Base-by-base conservation (phyloP, 2,113 vertebrate species). In the Otolemur garnettii region DNA sequence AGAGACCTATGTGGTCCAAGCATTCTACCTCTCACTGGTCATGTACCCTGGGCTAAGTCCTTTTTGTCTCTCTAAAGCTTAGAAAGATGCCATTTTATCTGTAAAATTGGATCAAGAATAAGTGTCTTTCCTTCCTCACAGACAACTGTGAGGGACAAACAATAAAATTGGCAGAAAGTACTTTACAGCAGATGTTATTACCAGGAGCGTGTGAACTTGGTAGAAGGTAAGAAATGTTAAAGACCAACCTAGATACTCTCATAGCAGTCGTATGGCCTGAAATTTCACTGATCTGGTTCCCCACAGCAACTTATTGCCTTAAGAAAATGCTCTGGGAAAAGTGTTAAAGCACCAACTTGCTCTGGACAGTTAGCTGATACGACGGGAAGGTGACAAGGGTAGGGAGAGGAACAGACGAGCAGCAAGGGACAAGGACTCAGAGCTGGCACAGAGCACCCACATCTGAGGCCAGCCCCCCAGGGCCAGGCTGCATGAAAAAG, bases 61-160 rank as follows among this genome's bases (percentile, higher is more conserved):
- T 53, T 9, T 2, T 18, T 19, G 60, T 68, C 50, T 79, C 22
- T 38, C 50, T 50, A n/a, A 66, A 96, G 50, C 18, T 87, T 50
- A 53, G 33, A 4, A 6, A 62, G 60, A 62, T 74, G 45, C 28
- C 60, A 64, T 28, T 64, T 93, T n/a, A 55, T 68, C 62, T 87
- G 30, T 60, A 53, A 89, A 96, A 87, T 33, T 22, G 71, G 75
- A 83, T 74, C n/a, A 79, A 91, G 93, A 24, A 55, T 55, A 79
- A 11, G 50, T 18, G 10, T 6, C 42, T 66, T 38, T 35, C 35
- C 59, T 74, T 22, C 38, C 33, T 80, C 80, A 21, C 57, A 91
- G 55, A 60, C 57, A 33, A 21, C 50, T 3, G 0, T 11, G 15
- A 71, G 9, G 21, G 30, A 50, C 10, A 30, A 50, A 26, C n/a